These are phyloP conservation scores for Sebastes cheni DNA, from an alignment of 2,797 vertebrate species.

Conservation along the genomic window DNA sequence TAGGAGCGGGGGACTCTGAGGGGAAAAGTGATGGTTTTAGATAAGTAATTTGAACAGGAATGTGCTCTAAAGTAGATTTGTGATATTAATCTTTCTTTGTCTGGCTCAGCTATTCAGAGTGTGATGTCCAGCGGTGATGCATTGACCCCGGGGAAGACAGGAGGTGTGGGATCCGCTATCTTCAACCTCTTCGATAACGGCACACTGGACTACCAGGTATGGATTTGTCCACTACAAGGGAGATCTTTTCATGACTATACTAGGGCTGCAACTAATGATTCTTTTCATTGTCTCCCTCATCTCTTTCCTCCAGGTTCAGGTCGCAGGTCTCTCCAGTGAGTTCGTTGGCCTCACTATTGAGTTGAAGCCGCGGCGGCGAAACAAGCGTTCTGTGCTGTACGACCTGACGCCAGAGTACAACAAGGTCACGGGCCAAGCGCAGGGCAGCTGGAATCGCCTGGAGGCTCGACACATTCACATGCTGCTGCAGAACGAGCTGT, in stretches of 20 bases:
- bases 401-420: slow-evolving; percentile 83
- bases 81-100: slow-evolving; percentile 42
- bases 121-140: slow-evolving; percentile 93
- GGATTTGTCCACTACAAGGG: neutral
- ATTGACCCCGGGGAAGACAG: slow-evolving; percentile 88
- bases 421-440: slow-evolving; percentile 49
- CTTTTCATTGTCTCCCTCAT: neutral
- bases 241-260: neutral
- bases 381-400: slow-evolving; percentile 89
- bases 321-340: slow-evolving; percentile 87
- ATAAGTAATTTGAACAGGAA: slow-evolving; percentile 14
- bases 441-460: slow-evolving; percentile 84
- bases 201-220: slow-evolving; percentile 93
- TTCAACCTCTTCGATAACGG: slow-evolving; percentile 91
- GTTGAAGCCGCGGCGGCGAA: slow-evolving; percentile 90
- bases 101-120: slow-evolving; percentile 88
- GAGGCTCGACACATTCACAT: slow-evolving; percentile 93
- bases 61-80: neutral
- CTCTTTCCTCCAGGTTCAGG: slow-evolving; percentile 83
- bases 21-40: slow-evolving; percentile 19
- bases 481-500: slow-evolving; percentile 97
- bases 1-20: neutral
- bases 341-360: slow-evolving; percentile 90
- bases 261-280: neutral
- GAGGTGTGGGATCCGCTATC: slow-evolving; percentile 91